Evolutionary conservation across 2,113 vertebrate species (phyloP), one percentile per base, ranked within the genome.

Genomic region (Oceanodroma tethys): DNA sequence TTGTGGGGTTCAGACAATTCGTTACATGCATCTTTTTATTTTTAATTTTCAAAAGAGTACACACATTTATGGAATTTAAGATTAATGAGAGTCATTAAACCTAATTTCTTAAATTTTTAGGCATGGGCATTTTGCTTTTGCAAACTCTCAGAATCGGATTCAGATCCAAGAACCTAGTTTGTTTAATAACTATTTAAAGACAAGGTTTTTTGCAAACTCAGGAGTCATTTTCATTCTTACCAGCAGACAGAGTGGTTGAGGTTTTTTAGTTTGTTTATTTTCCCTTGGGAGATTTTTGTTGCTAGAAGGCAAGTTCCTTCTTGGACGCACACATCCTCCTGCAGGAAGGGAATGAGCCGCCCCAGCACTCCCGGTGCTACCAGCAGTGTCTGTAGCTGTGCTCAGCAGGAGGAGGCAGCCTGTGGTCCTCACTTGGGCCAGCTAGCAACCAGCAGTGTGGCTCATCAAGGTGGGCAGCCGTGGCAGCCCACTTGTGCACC

Each of bases 391-490:
- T 25, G 13, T 21, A 52, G 58, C 36, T 50, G n/a, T 19, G 43
- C 40, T 48, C 34, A 8, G 68, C 20, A 34, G 53, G 74, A 47
- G 47, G 36, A 58, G 21, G 65, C 60, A 67, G 73, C 1, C 0
- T 13, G 16, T 0, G 1, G 53, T 42, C 29, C 38, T 89, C 3
- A 0, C 34, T 27, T 26, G 47, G n/a, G 38, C 0, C 1, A 75
- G 27, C 50, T 50, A 26, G 23, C 56, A 66, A 5, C 66, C 66
- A 16, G 23, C 15, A 86, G 16, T 4, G 8, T 3, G 6, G n/a
- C n/a, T 53, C 36, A 11, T 13, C 11, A 20, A 4, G 67, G 43
- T 89, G 87, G 38, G 56, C 70, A 86, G 36, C 34, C 3, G 1
- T 40, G 42, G 10, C 62, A 75, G 42, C n/a, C 56, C 53, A 4